These are phyloP conservation scores for Lepidothrix coronata DNA, from an alignment of 2,113 vertebrate genomes.

Conservation along the genomic window DNA sequence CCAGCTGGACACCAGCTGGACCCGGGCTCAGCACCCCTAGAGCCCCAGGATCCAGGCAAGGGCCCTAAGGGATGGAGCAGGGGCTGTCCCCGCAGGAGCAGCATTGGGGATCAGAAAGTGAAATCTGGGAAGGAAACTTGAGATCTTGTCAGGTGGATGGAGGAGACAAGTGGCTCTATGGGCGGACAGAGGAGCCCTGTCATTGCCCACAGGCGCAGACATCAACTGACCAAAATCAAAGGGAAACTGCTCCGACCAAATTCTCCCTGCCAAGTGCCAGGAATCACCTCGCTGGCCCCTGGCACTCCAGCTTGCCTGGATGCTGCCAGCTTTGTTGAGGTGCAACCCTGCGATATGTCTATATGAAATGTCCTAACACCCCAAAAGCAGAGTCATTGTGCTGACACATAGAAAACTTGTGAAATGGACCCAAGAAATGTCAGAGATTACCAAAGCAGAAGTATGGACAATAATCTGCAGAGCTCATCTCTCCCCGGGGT, in stretches of 20 bases:
- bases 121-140: not conserved
- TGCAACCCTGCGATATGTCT: not conserved
- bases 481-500: not conserved
- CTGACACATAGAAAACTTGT: not conserved
- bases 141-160: not conserved
- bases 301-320: accelerated
- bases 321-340: not conserved
- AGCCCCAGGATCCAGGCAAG: not conserved
- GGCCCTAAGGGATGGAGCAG: not conserved
- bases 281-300: not conserved
- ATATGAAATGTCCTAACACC: accelerated
- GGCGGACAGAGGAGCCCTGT: accelerated
- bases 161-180: accelerated
- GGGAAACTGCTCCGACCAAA: not conserved
- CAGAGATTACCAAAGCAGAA: not conserved
- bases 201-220: not conserved
- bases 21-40: not conserved
- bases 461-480: not conserved
- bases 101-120: not conserved
- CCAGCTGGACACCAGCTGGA: accelerated
- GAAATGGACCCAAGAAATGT: not conserved
- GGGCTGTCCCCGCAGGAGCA: not conserved
- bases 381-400: not conserved
- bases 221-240: not conserved
- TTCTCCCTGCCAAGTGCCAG: accelerated